These are phyloP conservation scores for Ostrea denselamellosa DNA, from an alignment of 1,140 invertebrate genomes.

Conservation along the genomic window DNA sequence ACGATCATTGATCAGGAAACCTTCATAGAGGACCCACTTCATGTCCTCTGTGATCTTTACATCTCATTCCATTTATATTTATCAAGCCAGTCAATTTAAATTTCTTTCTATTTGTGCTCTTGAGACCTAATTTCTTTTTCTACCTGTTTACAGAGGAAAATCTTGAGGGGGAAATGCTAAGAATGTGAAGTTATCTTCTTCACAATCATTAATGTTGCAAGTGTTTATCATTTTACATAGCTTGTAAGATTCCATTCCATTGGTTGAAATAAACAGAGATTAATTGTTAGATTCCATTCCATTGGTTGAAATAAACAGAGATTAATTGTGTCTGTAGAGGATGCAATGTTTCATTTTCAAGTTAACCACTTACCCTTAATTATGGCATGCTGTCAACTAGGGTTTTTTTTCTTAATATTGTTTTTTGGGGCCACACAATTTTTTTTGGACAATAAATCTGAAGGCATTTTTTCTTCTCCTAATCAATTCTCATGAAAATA, in stretches of 20 bases:
- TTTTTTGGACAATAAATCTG: neutral
- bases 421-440: too few species aligned
- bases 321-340: conserved; percentile 5
- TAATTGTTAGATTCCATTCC: conserved; percentile 17
- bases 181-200: neutral
- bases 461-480: neutral
- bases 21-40: neutral
- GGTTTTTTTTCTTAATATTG: too few species aligned
- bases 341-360: too few species aligned
- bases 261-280: conserved; percentile 2
- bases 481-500: neutral
- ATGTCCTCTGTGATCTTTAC: neutral
- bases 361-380: too few species aligned
- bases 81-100: neutral
- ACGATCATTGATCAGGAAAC: neutral
- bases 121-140: neutral
- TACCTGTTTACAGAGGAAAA: neutral
- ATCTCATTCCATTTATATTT: neutral
- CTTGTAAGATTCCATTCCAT: neutral
- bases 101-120: neutral
- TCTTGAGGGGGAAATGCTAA: neutral
- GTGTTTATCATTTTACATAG: neutral
- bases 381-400: too few species aligned
- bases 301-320: conserved; percentile 2
- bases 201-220: neutral